Conservation (phyloP, 2,888 invertebrate genomes). For the Sipha maydis region DNA sequence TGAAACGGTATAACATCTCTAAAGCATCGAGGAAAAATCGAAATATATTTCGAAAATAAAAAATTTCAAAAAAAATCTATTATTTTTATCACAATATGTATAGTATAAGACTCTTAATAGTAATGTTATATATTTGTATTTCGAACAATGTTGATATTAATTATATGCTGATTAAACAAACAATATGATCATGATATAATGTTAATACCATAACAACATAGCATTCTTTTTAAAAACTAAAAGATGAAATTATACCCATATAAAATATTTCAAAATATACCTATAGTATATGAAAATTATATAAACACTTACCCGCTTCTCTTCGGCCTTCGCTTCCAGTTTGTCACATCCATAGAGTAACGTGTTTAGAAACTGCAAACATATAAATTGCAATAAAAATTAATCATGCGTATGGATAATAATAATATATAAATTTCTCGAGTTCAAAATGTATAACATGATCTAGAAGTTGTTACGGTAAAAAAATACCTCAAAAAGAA, state of each 20-base stretch:
- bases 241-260: not conserved
- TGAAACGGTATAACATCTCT: not conserved
- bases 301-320: slow-evolving; percentile 51
- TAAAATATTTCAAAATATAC: not conserved
- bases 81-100: slow-evolving; percentile 41
- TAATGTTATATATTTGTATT: not conserved
- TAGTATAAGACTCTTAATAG: not conserved
- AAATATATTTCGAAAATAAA: not conserved
- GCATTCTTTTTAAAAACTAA: slow-evolving; percentile 20
- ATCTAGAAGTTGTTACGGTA: slow-evolving; percentile 25
- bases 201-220: not conserved
- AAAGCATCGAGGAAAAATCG: not conserved
- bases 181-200: not conserved
- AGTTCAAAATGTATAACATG: slow-evolving; percentile 31
- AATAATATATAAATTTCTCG: slow-evolving; percentile 30
- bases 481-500: slow-evolving; percentile 13
- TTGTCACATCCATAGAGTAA: slow-evolving; percentile 61
- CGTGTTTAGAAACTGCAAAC: slow-evolving; percentile 59
- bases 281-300: not conserved
- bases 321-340: slow-evolving; percentile 59
- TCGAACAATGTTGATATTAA: slow-evolving; percentile 20
- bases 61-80: slow-evolving; percentile 33
- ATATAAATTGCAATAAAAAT: slow-evolving; percentile 38
- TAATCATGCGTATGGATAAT: slow-evolving; percentile 24
- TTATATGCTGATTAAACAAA: slow-evolving; percentile 46